A percentile compares a stretch with the other conserved stretches of the same genome.
phyloP scores from a whole-genome alignment of 2,113 vertebrate species.

The Hippocampus comes region DNA sequence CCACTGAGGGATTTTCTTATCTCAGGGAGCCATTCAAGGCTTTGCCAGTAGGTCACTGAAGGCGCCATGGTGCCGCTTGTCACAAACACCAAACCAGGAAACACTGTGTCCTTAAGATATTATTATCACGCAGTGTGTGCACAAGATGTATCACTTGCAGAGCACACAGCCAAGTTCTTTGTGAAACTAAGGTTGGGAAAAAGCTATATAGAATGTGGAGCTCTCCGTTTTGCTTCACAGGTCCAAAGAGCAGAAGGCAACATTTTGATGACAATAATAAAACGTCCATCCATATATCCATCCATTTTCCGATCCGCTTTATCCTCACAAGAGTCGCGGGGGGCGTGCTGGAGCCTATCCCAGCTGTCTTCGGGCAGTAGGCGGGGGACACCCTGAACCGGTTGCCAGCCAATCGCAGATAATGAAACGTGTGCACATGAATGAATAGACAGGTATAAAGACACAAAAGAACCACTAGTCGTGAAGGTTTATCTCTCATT shows the following conservation, averaged over 20 bases:
- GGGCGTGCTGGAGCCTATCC: too few relatives aligned
- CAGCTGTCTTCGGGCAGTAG: too few relatives aligned
- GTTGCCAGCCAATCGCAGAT: too few relatives aligned
- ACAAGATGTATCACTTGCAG: not conserved
- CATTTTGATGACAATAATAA: not conserved
- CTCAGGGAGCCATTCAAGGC: constrained; percentile 2
- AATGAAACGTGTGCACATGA: not conserved
- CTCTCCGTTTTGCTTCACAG: not conserved
- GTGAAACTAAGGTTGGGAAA: not conserved
- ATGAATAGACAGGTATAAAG: not conserved
- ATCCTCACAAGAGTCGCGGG: too few relatives aligned
- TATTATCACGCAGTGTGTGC: not conserved
- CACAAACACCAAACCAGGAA: constrained; percentile 3
- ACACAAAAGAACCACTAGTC: constrained; percentile 1
- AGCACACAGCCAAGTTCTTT: not conserved
- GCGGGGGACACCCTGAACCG: too few relatives aligned
- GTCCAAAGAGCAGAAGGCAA: not conserved
- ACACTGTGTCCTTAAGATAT: constrained; percentile 8
- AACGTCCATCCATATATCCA: too few relatives aligned
- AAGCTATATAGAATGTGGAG: not conserved
- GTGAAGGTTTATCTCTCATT: constrained; percentile 33
- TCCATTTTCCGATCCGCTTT: too few relatives aligned
- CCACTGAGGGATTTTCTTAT: not conserved
- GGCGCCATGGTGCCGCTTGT: not conserved
- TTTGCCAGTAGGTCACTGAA: constrained; percentile 2